These are phyloP conservation scores for Myotis vivesi DNA, from an alignment of 2,797 vertebrate species.

Conservation along the genomic window DNA sequence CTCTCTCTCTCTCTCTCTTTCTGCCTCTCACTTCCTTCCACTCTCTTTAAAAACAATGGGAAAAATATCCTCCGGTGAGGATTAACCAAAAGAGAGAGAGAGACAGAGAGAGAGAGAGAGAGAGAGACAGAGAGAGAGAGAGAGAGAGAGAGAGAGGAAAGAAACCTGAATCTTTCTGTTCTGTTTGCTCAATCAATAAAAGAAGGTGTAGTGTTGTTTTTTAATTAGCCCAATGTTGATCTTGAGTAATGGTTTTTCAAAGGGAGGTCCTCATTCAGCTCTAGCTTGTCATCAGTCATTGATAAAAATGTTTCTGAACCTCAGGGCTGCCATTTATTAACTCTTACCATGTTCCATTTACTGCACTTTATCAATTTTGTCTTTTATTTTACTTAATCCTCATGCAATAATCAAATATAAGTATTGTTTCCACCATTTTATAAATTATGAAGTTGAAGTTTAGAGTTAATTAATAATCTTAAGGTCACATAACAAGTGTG, in stretches of 20 bases:
- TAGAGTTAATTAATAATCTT: neutral
- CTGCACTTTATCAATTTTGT: neutral
- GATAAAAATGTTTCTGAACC: neutral
- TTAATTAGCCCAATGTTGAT: neutral
- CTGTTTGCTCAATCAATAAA: neutral
- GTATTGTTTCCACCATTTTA: neutral
- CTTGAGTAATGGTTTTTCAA: neutral
- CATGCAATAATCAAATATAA: neutral
- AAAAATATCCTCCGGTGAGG: too few relatives aligned
- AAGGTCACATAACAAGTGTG: neutral
- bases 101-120: too few relatives aligned
- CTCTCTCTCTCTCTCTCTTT: too few relatives aligned
- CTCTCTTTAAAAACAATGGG: too few relatives aligned
- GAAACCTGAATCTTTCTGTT: neutral
- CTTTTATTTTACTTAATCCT: neutral
- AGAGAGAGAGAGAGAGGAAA: neutral
- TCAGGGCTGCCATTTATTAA: neutral
- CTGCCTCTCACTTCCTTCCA: too few relatives aligned
- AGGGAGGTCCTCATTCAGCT: neutral
- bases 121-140: too few relatives aligned
- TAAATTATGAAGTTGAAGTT: neutral
- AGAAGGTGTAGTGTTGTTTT: neutral
- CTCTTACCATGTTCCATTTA: neutral
- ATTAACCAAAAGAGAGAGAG: too few relatives aligned
- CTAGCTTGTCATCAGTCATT: neutral